phyloP scores from a whole-genome alignment of 2,113 vertebrate genomes.

The Tyto alba region DNA sequence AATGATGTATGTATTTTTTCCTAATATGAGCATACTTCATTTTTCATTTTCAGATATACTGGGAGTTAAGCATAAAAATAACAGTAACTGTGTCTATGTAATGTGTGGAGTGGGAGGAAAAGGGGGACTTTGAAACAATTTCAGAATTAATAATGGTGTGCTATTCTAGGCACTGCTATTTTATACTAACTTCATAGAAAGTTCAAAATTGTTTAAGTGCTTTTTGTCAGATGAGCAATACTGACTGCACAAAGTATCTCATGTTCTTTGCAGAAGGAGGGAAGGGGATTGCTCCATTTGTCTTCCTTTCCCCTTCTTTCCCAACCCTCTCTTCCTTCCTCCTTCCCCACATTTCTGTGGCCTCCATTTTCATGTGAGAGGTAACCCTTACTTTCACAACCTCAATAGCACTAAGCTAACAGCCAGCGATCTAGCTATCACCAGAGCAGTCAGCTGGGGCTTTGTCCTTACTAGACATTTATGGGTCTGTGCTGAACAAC shows the following conservation, averaged over 20 bases:
- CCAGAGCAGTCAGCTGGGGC: not conserved
- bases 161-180: constrained; percentile 12
- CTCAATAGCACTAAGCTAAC: not conserved
- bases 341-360: not conserved
- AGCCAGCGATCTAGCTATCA: not conserved
- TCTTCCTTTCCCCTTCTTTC: not conserved
- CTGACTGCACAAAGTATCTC: not conserved
- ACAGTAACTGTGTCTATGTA: not conserved
- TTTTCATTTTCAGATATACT: not conserved
- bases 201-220: not conserved
- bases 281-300: not conserved
- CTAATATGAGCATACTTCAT: not conserved
- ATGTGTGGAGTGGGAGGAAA: constrained; percentile 5
- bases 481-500: not conserved
- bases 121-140: constrained; percentile 17
- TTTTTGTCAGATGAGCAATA: not conserved
- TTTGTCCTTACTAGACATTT: not conserved
- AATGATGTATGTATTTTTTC: not conserved
- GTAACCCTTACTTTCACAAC: not conserved
- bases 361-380: not conserved
- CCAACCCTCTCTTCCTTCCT: not conserved
- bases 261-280: not conserved
- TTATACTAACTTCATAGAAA: not conserved
- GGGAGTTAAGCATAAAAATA: constrained; percentile 38
- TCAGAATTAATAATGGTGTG: constrained; percentile 13